A percentile compares a stretch with the other conserved stretches of the same genome.
Conservation (phyloP, 2,113 vertebrate species). For the crab-eating macaque (Macaca fascicularis) region DNA sequence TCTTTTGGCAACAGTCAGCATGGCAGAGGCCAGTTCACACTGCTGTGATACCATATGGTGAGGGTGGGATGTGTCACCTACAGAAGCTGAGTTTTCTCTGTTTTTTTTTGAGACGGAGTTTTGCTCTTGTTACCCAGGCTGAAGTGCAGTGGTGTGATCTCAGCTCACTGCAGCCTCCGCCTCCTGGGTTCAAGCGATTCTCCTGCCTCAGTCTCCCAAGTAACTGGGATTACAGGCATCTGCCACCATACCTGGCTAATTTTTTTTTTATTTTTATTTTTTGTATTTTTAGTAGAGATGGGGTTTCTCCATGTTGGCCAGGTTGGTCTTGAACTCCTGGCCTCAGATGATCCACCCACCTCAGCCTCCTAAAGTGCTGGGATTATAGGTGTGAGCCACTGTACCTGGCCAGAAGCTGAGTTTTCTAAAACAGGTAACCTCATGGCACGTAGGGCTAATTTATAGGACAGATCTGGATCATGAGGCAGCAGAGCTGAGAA, state of each 20-base stretch:
- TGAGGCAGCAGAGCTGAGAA: constrained; percentile 96
- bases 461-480: constrained; percentile 96
- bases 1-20: constrained; percentile 96
- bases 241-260: neutral
- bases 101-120: too few species aligned
- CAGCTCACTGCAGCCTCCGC: too few species aligned
- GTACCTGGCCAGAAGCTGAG: constrained; percentile 64
- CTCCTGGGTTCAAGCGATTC: too few species aligned
- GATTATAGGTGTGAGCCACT: neutral
- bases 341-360: neutral
- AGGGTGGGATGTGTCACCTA: constrained; percentile 92
- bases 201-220: too few species aligned
- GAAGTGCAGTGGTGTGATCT: too few species aligned
- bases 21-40: constrained; percentile 98
- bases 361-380: neutral
- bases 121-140: too few species aligned
- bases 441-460: constrained; percentile 96
- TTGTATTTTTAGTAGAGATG: neutral
- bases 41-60: constrained; percentile 98
- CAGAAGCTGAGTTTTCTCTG: constrained; percentile 72
- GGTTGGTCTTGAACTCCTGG: neutral
- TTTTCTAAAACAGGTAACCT: constrained; percentile 97
- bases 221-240: too few species aligned
- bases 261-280: neutral
- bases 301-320: too few species aligned